Evolutionary conservation across 2,797 vertebrate species (phyloP).

Genomic region (Decapterus maruadsi): DNA sequence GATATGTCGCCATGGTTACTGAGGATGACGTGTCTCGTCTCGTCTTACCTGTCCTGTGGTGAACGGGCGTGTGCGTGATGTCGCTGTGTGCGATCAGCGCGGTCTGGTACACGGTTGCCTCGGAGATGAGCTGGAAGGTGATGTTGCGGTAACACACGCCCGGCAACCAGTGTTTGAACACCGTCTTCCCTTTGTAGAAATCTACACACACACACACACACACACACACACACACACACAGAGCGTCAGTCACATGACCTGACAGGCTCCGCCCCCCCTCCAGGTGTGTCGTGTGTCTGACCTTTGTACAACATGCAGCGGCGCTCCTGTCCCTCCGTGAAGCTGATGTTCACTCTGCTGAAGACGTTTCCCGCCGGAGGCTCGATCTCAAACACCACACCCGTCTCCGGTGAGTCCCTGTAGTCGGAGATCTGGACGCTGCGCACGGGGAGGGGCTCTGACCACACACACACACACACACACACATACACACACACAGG

Average conservation of each 20-base stretch:
- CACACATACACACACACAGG: no score
- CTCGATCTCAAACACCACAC: slow-evolving; percentile 93
- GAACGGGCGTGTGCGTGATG: slow-evolving; percentile 88
- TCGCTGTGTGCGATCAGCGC: slow-evolving; percentile 88
- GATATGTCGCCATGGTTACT: no score
- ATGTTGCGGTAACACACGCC: slow-evolving; percentile 95
- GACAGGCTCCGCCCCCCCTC: no score
- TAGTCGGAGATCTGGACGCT: slow-evolving; percentile 91
- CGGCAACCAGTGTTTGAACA: slow-evolving; percentile 97
- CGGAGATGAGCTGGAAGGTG: slow-evolving; percentile 95
- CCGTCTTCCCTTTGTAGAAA: slow-evolving; percentile 93
- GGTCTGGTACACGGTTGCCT: slow-evolving; percentile 91
- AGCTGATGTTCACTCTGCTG: slow-evolving; percentile 97
- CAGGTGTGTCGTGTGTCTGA: no score
- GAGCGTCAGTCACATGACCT: no score
- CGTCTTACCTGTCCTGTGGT: slow-evolving; percentile 92
- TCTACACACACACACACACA: slow-evolving; percentile 77
- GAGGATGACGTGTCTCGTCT: no score
- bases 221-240: background rate
- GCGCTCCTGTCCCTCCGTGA: slow-evolving; percentile 89
- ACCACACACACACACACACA: no score
- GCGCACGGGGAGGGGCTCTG: slow-evolving; percentile 93
- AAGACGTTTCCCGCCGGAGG: slow-evolving; percentile 92
- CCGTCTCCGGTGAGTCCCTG: slow-evolving; percentile 93
- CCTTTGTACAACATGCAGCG: slow-evolving; percentile 94